phyloP scores from a whole-genome alignment of 2,113 vertebrate genomes.

The Argyrosomus japonicus region DNA sequence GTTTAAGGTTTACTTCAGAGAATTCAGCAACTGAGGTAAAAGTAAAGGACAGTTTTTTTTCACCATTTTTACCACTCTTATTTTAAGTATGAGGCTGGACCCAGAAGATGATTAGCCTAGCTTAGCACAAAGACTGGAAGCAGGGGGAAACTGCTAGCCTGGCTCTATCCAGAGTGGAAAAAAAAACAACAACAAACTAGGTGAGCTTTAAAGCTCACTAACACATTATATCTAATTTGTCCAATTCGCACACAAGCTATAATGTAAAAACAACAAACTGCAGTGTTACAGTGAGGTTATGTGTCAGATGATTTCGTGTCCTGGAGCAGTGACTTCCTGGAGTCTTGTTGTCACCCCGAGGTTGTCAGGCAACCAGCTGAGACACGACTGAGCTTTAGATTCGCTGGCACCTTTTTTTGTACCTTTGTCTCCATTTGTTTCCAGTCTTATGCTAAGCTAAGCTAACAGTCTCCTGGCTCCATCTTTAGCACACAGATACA shows the following conservation, averaged over 20 bases:
- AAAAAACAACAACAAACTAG: neutral
- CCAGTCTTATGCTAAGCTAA: constrained; percentile 22
- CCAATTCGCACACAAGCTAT: neutral
- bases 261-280: neutral
- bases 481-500: neutral
- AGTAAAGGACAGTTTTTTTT: constrained; percentile 19
- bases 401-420: no score
- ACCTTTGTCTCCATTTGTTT: no score
- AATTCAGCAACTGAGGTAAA: constrained; percentile 37
- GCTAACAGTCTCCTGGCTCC: neutral
- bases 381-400: neutral
- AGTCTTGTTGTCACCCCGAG: neutral
- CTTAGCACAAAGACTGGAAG: neutral
- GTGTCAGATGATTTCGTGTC: neutral
- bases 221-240: neutral
- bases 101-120: neutral
- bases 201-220: neutral
- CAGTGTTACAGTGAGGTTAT: neutral
- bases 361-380: neutral
- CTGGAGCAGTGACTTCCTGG: neutral
- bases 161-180: neutral
- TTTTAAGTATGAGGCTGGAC: neutral
- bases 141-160: neutral
- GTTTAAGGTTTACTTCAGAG: constrained; percentile 39
- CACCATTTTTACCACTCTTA: neutral